Evolutionary conservation across 2,113 vertebrate genomes (phyloP), one percentile per base, ranked within the genome.

Genomic region (Corythoichthys intestinalis): DNA sequence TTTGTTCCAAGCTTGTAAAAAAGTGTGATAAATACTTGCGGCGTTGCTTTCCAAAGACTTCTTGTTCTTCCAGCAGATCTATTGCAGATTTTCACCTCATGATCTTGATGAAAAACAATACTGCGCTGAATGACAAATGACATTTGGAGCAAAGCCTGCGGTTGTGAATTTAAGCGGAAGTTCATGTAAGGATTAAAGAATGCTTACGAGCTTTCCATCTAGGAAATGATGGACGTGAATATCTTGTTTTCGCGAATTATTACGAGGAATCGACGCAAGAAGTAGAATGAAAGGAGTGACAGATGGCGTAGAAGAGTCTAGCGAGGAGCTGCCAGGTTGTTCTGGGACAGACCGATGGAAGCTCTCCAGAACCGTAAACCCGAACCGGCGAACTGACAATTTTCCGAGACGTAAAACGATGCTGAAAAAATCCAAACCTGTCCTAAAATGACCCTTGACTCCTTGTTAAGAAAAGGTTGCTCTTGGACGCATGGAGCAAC

Each of bases 271-370:
- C 47, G 63, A 11, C 67, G 41, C 61, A 37, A 46, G 61, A 47
- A 28, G 49, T 35, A 60, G 50, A 47, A 28, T 15, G 28, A 17
- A 60, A 47, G 64, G 53, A 54, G 10, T 35, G 68, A 77, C 69
- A 70, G 74, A 79, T 70, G 71, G 65, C 9, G 57, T 68, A 77
- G 62, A 82, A 72, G 72, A 75, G 72, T 78, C 69, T 63, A 74
- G 68, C 49, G 77, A 28, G 44, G 57, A 50, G 66, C 71, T 65
- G 66, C 52, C 56, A 67, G 68, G 66, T 57, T 61, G 73, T 70
- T 77, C 67, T 83, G 76, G 77, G 63, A 73, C 73, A 49, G 50
- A 39, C 63, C 50, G 57, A 64, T 82, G 78, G 79, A 90, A 86
- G 85, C 53, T 71, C 80, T 75, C 81, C 79, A 76, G 77, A 85